phyloP scores from a whole-genome alignment of 2,797 vertebrate species.

The Agapornis canus region DNA sequence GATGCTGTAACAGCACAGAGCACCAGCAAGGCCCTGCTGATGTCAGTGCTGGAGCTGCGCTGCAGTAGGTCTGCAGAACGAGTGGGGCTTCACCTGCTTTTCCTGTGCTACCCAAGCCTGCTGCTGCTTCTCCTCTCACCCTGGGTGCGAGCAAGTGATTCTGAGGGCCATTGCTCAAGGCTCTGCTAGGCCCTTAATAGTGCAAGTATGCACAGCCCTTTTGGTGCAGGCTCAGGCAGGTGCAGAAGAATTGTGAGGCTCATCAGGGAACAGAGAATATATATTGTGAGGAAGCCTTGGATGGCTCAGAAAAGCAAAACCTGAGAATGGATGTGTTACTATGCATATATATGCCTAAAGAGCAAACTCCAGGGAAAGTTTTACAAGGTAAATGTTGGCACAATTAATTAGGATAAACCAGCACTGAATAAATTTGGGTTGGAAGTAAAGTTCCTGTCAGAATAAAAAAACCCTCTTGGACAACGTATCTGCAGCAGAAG shows the following conservation, averaged over 20 bases:
- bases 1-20: neutral
- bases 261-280: neutral
- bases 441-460: neutral
- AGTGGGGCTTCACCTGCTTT: neutral
- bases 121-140: neutral
- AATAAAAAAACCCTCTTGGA: neutral
- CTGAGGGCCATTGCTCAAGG: neutral
- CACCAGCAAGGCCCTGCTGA: neutral
- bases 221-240: neutral
- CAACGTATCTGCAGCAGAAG: neutral
- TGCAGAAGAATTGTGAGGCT: neutral
- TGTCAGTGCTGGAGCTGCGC: neutral
- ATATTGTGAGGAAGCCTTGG: neutral
- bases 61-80: fast-evolving
- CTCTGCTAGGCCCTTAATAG: neutral
- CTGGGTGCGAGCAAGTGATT: fast-evolving
- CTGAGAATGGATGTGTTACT: neutral
- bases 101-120: neutral
- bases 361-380: neutral
- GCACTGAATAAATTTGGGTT: neutral
- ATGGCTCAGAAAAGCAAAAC: neutral
- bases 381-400: neutral
- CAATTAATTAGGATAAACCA: neutral
- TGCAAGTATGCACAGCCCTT: neutral
- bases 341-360: neutral